These are phyloP conservation scores for Chloroclysta siterata DNA, from an alignment of 2,888 invertebrate genomes.

Conservation along the genomic window DNA sequence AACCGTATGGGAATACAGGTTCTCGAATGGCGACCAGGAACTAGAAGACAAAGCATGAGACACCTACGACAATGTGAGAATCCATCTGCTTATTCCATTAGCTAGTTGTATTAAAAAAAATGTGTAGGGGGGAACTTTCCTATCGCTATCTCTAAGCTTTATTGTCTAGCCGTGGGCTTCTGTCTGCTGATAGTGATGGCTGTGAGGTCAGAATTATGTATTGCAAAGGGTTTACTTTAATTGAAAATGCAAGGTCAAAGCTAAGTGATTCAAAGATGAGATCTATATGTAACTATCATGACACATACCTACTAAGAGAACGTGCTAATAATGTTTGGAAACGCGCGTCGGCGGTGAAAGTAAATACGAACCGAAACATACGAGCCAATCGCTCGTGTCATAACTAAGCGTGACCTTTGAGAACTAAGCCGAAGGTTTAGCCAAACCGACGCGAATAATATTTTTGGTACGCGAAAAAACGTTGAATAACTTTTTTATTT, in stretches of 20 bases:
- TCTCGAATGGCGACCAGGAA: no score
- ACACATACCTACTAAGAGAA: neutral
- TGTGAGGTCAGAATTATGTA: neutral
- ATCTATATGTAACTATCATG: neutral
- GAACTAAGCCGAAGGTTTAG: neutral
- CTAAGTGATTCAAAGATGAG: conserved; percentile 15
- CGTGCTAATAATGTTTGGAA: conserved; percentile 13
- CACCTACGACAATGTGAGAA: no score
- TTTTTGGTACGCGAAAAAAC: neutral
- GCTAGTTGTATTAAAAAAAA: no score
- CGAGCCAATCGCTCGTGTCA: conserved; percentile 9
- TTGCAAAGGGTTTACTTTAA: neutral
- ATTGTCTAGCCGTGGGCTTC: no score
- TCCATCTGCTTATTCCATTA: no score
- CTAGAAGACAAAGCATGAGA: no score
- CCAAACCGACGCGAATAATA: neutral
- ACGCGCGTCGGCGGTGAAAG: conserved; percentile 27
- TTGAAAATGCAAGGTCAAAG: conserved; percentile 22
- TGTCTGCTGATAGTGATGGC: no score
- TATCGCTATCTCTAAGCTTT: no score
- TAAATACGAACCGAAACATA: conserved; percentile 16
- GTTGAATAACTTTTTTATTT: no score
- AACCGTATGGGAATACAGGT: no score
- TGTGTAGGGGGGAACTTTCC: no score
- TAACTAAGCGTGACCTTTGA: conserved; percentile 14